These are phyloP conservation scores for Clostera curtula DNA, from an alignment of 2,888 invertebrate species.

Conservation along the genomic window DNA sequence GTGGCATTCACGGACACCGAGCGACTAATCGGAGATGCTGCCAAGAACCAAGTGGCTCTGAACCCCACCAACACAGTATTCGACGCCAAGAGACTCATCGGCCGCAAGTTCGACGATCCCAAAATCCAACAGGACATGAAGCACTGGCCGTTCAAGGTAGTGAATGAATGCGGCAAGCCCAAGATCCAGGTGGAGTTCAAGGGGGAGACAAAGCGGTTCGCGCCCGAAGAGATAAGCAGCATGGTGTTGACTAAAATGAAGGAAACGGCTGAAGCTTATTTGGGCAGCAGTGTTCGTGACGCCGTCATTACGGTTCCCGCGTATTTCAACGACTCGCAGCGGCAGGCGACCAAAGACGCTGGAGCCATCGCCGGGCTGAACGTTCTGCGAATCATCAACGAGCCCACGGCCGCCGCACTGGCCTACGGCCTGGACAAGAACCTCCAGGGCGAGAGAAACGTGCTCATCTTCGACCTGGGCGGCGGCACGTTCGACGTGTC, in stretches of 20 bases:
- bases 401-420: slow-evolving; percentile 87
- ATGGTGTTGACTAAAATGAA: slow-evolving; percentile 90
- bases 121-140: slow-evolving; percentile 87
- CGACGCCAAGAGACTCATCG: slow-evolving; percentile 87
- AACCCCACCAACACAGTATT: slow-evolving; percentile 85
- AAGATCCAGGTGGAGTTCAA: slow-evolving; percentile 81
- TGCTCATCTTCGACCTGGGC: slow-evolving; percentile 80
- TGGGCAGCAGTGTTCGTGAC: slow-evolving; percentile 78
- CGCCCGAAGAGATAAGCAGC: slow-evolving; percentile 82
- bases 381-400: slow-evolving; percentile 88
- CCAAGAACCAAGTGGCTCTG: slow-evolving; percentile 82
- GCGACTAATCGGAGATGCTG: slow-evolving; percentile 80
- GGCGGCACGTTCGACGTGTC: too few relatives aligned
- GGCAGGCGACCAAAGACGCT: slow-evolving; percentile 91
- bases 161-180: slow-evolving; percentile 78
- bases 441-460: slow-evolving; percentile 79
- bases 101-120: slow-evolving; percentile 81
- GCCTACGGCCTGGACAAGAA: slow-evolving; percentile 85
- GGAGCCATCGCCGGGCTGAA: too few relatives aligned
- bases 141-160: slow-evolving; percentile 88
- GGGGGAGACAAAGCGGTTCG: slow-evolving; percentile 77
- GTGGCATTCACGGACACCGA: slow-evolving; percentile 83
- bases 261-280: slow-evolving; percentile 83
- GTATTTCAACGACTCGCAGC: slow-evolving; percentile 84
- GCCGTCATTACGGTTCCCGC: slow-evolving; percentile 89